Evolutionary conservation across 2,888 invertebrate genomes (phyloP), one percentile per base, ranked within the genome.

Genomic region (Ethmia dodecea): DNA sequence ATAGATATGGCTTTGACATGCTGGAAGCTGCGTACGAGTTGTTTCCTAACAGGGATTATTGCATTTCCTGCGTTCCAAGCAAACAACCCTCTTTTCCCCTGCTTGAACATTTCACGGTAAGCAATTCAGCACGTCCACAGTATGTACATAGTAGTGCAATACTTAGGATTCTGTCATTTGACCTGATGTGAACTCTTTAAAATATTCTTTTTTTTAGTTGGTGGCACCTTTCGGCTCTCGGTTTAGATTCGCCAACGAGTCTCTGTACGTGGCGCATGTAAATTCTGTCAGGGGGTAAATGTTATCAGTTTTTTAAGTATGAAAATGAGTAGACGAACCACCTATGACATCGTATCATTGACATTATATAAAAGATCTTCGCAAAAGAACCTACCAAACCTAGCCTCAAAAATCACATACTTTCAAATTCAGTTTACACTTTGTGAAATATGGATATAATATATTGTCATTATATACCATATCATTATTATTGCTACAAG

Each of bases 1-100:
- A 40, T 48, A 76, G 86, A 38, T 73, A 76, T 37, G 84, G 81
- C 0, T 76, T 78, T 34, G 87, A 89, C 45, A 86, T 92, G 47
- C 68, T 92, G 13, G 86, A 89, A 55, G 89, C 88, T 0, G 87
- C 90, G 0, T 92, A 87, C 55, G 89, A 90, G 46, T 69, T 89
- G 43, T 91, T 89, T 45, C 90, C 91, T 0, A 80, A 88, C 13
- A 68, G 87, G 35, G 90, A 92, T 35, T 92, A 91, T 51, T 89
- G 90, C 55, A 64, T 90, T 9, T 60, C 90, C 38, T 84, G 89
- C 5, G 50, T 90, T 5, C 91, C 91, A 0, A 81, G 87, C 0
- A 71, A 73, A 3, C 72, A 79, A 28, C 64, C 79, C 0, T 71
- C 77, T n/a, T 87, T 88, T 37, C 80, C 88, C 0, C 61, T 90